Percentiles rank a stretch among this genome's conserved stretches.
These are phyloP conservation scores for Siderastrea siderea DNA, from an alignment of 92 coral and sea anemone genomes.

Conservation along the genomic window DNA sequence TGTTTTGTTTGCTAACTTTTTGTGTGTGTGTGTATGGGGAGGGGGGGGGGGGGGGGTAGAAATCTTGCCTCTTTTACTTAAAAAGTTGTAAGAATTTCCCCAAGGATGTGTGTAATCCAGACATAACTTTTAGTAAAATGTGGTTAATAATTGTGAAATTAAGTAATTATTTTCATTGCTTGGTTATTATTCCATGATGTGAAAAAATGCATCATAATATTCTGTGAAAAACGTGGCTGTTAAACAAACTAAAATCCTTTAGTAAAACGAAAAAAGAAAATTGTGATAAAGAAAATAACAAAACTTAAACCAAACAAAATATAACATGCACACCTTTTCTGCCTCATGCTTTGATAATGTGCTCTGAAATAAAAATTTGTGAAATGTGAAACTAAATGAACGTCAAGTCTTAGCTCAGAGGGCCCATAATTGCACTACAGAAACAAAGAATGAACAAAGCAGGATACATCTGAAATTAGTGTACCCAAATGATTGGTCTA, in stretches of 20 bases:
- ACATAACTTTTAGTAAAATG: too few species aligned
- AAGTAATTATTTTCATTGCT: too few species aligned
- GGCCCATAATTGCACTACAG: too few species aligned
- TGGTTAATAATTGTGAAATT: too few species aligned
- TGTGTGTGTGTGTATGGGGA: too few species aligned
- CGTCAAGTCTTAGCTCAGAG: too few species aligned
- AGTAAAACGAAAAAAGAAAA: background rate
- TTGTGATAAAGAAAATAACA: background rate
- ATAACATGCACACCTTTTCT: conserved; percentile 83
- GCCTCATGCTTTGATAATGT: conserved; percentile 85
- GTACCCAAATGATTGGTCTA: too few species aligned
- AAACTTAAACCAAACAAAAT: conserved; percentile 10
- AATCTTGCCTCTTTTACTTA: too few species aligned
- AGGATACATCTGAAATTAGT: background rate
- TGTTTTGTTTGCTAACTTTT: too few species aligned
- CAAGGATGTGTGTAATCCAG: too few species aligned
- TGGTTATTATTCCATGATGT: background rate
- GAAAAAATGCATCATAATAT: background rate
- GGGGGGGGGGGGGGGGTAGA: too few species aligned
- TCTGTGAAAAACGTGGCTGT: background rate
- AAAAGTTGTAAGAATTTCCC: too few species aligned
- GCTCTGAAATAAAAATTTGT: conserved; percentile 65
- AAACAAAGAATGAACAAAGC: background rate
- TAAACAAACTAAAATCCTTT: background rate
- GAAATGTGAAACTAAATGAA: conserved; percentile 6